These are phyloP conservation scores for Scomber colias DNA, from an alignment of 2,113 vertebrate genomes.

Conservation along the genomic window DNA sequence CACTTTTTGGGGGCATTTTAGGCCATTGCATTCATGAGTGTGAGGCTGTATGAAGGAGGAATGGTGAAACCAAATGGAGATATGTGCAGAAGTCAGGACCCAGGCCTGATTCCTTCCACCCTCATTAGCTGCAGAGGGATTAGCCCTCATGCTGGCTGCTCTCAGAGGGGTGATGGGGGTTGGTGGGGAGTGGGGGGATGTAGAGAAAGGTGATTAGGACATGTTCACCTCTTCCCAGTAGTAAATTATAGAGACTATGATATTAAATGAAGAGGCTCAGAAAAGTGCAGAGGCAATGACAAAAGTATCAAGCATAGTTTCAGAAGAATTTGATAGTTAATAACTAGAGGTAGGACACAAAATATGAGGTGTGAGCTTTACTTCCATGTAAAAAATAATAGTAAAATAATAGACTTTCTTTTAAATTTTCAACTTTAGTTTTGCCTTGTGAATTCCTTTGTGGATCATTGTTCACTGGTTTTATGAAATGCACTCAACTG, in stretches of 20 bases:
- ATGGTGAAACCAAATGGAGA: constrained; percentile 31
- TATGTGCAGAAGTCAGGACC: constrained; percentile 30
- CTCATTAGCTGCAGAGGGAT: constrained; percentile 56
- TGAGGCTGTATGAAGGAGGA: neutral
- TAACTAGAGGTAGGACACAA: neutral
- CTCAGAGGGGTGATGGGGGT: constrained; percentile 16
- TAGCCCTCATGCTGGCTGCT: constrained; percentile 40
- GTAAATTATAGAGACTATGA: constrained; percentile 20
- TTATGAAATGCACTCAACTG: constrained; percentile 28
- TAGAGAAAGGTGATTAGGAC: constrained; percentile 26
- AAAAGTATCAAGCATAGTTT: neutral
- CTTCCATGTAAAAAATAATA: neutral
- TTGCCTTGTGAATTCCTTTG: neutral
- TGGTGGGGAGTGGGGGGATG: neutral
- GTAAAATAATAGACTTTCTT: neutral
- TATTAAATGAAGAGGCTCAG: constrained; percentile 14
- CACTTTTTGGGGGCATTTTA: constrained; percentile 14
- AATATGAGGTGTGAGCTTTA: neutral
- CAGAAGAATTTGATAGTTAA: neutral
- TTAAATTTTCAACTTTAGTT: neutral
- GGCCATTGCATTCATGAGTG: constrained; percentile 3
- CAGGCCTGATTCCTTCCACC: constrained; percentile 33
- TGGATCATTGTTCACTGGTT: constrained; percentile 8
- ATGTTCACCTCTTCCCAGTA: constrained; percentile 11
- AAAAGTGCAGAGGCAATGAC: constrained; percentile 7